Conservation (phyloP, 35 echinoderm and acorn worm genomes). For the Ophiothrix spiculata region DNA sequence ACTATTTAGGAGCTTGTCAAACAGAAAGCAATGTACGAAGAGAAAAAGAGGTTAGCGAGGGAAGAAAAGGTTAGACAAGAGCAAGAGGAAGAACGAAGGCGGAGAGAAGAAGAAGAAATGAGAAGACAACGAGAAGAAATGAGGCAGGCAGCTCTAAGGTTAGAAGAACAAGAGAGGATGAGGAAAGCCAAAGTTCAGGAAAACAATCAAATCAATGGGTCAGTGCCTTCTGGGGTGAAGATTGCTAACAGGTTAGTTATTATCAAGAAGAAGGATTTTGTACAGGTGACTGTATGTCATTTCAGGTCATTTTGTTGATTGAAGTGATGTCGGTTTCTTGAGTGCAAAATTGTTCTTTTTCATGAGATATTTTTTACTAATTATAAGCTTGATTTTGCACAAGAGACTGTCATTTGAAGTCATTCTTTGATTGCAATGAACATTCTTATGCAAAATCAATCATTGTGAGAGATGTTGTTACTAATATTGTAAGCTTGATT, state of each 20-base stretch:
- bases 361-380: too few relatives aligned
- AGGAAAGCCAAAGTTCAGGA: background rate
- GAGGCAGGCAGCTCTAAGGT: slow-evolving; percentile 17
- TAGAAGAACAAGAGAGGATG: slow-evolving; percentile 21
- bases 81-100: slow-evolving; percentile 33
- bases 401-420: too few relatives aligned
- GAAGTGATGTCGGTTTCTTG: too few relatives aligned
- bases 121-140: slow-evolving; percentile 25
- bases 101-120: slow-evolving; percentile 39
- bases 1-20: slow-evolving; percentile 68
- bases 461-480: too few relatives aligned
- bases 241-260: background rate
- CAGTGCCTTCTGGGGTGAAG: background rate
- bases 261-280: background rate
- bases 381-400: too few relatives aligned
- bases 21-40: slow-evolving; percentile 73
- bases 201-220: background rate
- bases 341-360: too few relatives aligned
- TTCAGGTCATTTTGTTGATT: too few relatives aligned
- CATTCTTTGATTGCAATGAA: too few relatives aligned
- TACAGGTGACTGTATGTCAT: too few relatives aligned
- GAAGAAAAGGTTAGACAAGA: slow-evolving; percentile 65
- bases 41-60: slow-evolving; percentile 71
- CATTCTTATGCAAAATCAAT: too few relatives aligned
- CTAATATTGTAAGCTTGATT: too few relatives aligned